A percentile compares a stretch with the other conserved stretches of the same genome.
Evolutionary conservation across 2,113 vertebrate genomes (phyloP).

Genomic region (Plectropomus leopardus): DNA sequence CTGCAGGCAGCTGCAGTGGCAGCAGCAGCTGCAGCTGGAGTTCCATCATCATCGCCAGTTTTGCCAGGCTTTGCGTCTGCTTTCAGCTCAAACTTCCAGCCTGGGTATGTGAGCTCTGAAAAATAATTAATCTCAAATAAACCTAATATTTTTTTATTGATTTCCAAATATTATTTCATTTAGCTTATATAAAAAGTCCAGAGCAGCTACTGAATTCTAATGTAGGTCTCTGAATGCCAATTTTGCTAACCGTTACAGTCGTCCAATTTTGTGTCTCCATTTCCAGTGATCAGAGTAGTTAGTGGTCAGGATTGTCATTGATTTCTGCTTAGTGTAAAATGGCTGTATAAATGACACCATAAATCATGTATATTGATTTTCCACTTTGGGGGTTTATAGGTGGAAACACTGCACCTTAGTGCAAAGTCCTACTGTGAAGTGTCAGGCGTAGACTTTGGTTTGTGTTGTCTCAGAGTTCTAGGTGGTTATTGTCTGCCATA

Average conservation of each 20-base stretch:
- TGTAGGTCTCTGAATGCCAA: background rate
- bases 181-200: background rate
- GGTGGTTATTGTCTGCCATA: slow-evolving; percentile 1
- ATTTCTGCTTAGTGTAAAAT: slow-evolving; percentile 19
- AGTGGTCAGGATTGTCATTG: background rate
- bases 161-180: background rate
- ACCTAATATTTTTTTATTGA: background rate
- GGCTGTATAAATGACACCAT: slow-evolving; percentile 1
- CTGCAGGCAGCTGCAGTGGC: slow-evolving; percentile 85
- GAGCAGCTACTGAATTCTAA: background rate
- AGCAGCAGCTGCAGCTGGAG: slow-evolving; percentile 83
- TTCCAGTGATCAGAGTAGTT: background rate
- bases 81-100: slow-evolving; percentile 97
- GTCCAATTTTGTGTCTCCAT: background rate
- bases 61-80: slow-evolving; percentile 96
- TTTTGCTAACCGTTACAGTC: background rate
- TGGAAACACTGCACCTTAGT: background rate
- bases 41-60: slow-evolving; percentile 90
- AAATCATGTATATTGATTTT: slow-evolving; percentile 40
- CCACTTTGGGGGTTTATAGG: slow-evolving; percentile 19
- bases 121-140: background rate
- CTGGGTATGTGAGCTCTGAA: slow-evolving; percentile 82
- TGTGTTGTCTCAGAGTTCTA: background rate
- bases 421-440: slow-evolving; percentile 37
- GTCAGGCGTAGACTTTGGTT: slow-evolving; percentile 6